phyloP scores from a whole-genome alignment of 1,140 invertebrate genomes.

The Sesamia nonagrioides region DNA sequence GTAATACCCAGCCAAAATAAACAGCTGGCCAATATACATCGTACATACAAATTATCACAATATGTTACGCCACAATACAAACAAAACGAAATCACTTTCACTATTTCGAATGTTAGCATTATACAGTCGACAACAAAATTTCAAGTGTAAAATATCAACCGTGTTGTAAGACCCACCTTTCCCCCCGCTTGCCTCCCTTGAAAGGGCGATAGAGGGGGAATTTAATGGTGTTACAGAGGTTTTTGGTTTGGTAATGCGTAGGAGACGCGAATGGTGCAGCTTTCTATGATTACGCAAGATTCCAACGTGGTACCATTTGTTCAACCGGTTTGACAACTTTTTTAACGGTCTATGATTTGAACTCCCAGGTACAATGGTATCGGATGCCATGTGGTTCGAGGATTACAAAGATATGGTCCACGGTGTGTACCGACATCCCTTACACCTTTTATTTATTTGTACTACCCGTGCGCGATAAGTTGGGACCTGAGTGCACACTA shows the following conservation, averaged over 20 bases:
- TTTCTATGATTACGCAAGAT: conserved; percentile 50
- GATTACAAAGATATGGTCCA: not conserved
- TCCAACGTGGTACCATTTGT: conserved; percentile 30
- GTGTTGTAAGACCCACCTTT: not conserved
- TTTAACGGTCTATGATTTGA: conserved; percentile 28
- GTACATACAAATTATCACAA: conserved; percentile 21
- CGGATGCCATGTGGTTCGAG: not conserved
- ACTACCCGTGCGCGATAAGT: no score
- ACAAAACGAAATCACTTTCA: conserved; percentile 35
- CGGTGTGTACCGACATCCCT: not conserved
- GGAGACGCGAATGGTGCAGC: conserved; percentile 32
- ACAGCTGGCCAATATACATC: conserved; percentile 1
- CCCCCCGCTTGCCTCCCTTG: not conserved
- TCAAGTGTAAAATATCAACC: conserved; percentile 10
- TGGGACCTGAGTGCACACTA: no score
- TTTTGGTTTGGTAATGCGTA: conserved; percentile 29
- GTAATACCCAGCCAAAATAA: not conserved
- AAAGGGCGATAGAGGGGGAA: not conserved
- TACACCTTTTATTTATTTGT: no score
- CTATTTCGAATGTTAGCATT: conserved; percentile 25
- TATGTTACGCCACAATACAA: not conserved
- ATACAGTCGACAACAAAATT: conserved; percentile 15
- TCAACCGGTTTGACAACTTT: conserved; percentile 40
- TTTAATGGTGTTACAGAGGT: conserved; percentile 9
- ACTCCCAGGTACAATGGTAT: not conserved